Evolutionary conservation across 1,140 invertebrate genomes (phyloP).

Genomic region (Halictus rubicundus): DNA sequence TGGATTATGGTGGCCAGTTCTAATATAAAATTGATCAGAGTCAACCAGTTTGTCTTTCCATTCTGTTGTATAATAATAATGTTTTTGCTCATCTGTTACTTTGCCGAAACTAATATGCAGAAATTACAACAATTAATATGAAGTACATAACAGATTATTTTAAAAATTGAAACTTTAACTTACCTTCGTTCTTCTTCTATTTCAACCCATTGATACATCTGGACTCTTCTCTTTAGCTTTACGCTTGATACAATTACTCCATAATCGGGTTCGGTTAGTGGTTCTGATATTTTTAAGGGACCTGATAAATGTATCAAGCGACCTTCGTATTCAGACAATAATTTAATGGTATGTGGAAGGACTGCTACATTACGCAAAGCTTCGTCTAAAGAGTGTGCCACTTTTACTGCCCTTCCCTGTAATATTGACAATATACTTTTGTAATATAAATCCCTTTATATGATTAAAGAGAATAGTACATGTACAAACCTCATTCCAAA

Average conservation of each 20-base stretch:
- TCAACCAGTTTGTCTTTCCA: conserved; percentile 92
- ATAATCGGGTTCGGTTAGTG: conserved; percentile 90
- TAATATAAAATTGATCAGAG: conserved; percentile 87
- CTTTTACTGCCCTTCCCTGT: conserved; percentile 86
- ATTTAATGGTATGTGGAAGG: conserved; percentile 79
- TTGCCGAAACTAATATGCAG: conserved; percentile 58
- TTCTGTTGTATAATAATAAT: conserved; percentile 89
- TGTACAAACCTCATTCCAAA: conserved; percentile 87
- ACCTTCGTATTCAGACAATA: conserved; percentile 85
- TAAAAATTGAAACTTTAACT: not conserved
- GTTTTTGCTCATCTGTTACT: conserved; percentile 72
- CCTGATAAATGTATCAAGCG: conserved; percentile 89
- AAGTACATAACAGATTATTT: not conserved
- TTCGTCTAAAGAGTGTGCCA: conserved; percentile 86
- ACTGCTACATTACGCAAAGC: conserved; percentile 83
- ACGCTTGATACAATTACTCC: conserved; percentile 88
- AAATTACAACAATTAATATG: conserved; percentile 70
- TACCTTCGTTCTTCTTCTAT: conserved; percentile 84
- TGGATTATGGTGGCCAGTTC: conserved; percentile 89
- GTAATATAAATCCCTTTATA: conserved; percentile 18
- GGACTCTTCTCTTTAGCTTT: conserved; percentile 88
- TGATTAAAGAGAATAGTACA: conserved; percentile 19
- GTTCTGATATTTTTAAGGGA: conserved; percentile 87
- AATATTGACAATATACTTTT: conserved; percentile 27
- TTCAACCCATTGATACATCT: conserved; percentile 97